Conservation (phyloP, 2,888 invertebrate genomes). For the Cyrtodaria siliqua region DNA sequence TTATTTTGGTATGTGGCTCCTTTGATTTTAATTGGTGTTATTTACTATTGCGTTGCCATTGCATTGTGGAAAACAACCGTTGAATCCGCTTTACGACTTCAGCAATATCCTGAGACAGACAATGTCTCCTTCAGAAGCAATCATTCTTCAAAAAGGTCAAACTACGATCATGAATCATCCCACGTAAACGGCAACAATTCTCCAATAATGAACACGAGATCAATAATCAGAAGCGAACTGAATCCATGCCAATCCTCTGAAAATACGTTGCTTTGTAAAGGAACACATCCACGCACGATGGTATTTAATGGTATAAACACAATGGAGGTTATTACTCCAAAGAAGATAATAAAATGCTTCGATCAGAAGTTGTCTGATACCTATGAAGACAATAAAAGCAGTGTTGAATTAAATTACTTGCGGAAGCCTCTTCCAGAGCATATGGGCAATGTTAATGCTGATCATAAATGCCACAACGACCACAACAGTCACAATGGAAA, state of each 20-base stretch:
- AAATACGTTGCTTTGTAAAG: too few species aligned
- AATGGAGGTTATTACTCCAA: not conserved
- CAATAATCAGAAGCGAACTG: not conserved
- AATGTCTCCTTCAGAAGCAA: not conserved
- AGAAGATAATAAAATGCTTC: not conserved
- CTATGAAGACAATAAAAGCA: not conserved
- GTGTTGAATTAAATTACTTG: not conserved
- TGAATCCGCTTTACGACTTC: conserved; percentile 37
- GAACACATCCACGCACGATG: not conserved
- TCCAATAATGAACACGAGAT: not conserved
- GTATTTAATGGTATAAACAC: not conserved
- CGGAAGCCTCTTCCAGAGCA: too few species aligned
- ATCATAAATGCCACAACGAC: not conserved
- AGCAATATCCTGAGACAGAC: conserved; percentile 11
- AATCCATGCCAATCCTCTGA: not conserved
- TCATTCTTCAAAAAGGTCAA: not conserved
- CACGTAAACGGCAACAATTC: too few species aligned
- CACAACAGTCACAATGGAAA: too few species aligned
- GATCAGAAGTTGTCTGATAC: not conserved
- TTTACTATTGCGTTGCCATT: conserved; percentile 94
- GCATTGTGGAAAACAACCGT: conserved; percentile 90
- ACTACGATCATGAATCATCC: not conserved
- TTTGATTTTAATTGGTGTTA: conserved; percentile 90
- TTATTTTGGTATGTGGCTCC: conserved; percentile 94
- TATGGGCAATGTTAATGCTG: too few species aligned